These are phyloP conservation scores for Aporophyla nigra DNA, from an alignment of 2,888 invertebrate genomes.

Conservation along the genomic window DNA sequence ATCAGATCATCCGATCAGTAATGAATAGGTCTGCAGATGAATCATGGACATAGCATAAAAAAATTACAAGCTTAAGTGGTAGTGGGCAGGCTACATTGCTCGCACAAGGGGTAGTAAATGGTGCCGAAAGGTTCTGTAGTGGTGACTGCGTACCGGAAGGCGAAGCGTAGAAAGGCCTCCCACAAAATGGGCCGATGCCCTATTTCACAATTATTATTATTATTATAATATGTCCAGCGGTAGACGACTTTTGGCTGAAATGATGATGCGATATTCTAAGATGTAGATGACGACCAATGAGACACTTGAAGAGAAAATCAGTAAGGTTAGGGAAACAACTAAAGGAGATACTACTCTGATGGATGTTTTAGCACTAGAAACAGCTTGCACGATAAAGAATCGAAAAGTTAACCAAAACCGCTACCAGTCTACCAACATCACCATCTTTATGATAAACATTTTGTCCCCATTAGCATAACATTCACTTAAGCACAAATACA, in stretches of 20 bases:
- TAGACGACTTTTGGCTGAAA: too few species aligned
- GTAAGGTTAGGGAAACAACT: not conserved
- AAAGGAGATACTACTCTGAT: not conserved
- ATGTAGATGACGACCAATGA: not conserved
- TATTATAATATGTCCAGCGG: too few species aligned
- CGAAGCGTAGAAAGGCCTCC: not conserved
- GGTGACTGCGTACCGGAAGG: not conserved
- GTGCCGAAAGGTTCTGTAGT: not conserved
- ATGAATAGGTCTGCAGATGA: not conserved
- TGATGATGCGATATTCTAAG: not conserved
- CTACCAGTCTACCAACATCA: constrained; percentile 35
- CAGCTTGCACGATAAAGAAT: not conserved
- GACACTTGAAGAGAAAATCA: not conserved
- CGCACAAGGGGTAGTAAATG: not conserved
- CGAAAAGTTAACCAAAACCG: constrained; percentile 10
- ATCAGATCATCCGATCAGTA: too few species aligned
- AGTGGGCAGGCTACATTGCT: not conserved
- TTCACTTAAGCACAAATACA: constrained; percentile 65
- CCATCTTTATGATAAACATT: constrained; percentile 54
- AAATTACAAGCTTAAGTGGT: not conserved
- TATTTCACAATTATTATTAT: too few species aligned
- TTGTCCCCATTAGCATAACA: constrained; percentile 64
- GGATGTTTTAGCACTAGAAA: not conserved
- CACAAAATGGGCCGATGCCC: not conserved
- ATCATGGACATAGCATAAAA: not conserved